Conservation (phyloP, 2,888 invertebrate species). For the Melieria picta region DNA sequence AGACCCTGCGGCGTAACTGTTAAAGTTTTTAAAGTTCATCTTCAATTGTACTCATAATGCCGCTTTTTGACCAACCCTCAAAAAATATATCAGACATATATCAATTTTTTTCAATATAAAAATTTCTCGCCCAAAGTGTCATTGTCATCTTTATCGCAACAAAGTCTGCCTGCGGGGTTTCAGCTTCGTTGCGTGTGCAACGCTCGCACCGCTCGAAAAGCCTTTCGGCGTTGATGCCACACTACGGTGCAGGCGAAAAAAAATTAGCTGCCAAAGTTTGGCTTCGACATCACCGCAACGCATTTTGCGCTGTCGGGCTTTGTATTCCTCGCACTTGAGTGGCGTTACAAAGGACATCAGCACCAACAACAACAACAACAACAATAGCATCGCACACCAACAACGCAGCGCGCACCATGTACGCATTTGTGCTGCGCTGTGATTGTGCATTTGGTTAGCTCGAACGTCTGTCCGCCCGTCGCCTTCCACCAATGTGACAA, state of each 20-base stretch:
- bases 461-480: conserved; percentile 25
- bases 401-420: conserved; percentile 29
- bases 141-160: neutral
- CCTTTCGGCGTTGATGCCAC: neutral
- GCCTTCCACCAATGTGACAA: conserved; percentile 28
- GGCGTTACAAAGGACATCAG: conserved; percentile 51
- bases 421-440: conserved; percentile 30
- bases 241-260: conserved; percentile 2
- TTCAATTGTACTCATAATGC: too few relatives aligned
- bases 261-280: conserved; percentile 7
- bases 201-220: conserved; percentile 13
- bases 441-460: conserved; percentile 34
- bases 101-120: too few relatives aligned
- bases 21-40: too few relatives aligned
- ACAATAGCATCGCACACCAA: conserved; percentile 34
- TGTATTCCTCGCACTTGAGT: conserved; percentile 60
- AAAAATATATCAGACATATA: too few relatives aligned
- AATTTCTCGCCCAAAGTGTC: too few relatives aligned
- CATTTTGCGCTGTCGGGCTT: conserved; percentile 27
- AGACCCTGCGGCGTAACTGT: too few relatives aligned
- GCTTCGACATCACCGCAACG: conserved; percentile 22
- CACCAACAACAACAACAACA: conserved; percentile 40
- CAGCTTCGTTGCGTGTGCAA: conserved; percentile 52
- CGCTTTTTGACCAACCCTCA: too few relatives aligned
- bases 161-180: conserved; percentile 43